These are phyloP conservation scores for Peromyscus aztecus DNA, from an alignment of 2,797 vertebrate species.

Conservation along the genomic window DNA sequence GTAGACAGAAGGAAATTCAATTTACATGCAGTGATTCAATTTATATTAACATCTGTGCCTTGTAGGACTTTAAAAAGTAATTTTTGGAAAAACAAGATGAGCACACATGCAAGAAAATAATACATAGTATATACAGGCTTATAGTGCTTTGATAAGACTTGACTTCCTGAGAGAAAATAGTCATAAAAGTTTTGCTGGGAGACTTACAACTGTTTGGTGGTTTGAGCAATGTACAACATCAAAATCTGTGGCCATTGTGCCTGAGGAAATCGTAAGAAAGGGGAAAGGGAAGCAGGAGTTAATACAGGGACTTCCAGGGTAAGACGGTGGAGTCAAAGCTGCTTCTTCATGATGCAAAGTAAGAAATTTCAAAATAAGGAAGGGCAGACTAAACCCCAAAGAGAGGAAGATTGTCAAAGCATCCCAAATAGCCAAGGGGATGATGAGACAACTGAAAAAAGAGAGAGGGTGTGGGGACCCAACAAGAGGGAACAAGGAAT, in stretches of 20 bases:
- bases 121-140: neutral
- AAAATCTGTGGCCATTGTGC: neutral
- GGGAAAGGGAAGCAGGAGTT: neutral
- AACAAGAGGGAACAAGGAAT: neutral
- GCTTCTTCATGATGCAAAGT: neutral
- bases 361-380: neutral
- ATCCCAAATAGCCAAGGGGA: too few relatives aligned
- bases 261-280: neutral
- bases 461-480: neutral
- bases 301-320: neutral
- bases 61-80: neutral
- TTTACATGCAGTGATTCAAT: neutral
- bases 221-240: neutral
- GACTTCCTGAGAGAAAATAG: neutral
- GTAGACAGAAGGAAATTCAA: neutral
- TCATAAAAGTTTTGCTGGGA: neutral
- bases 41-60: constrained; percentile 8
- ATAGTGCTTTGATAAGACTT: neutral
- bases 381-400: too few relatives aligned
- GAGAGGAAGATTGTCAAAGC: neutral
- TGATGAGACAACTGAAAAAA: neutral
- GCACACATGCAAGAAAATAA: neutral
- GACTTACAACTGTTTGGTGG: neutral
- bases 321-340: neutral
- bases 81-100: neutral